These are phyloP conservation scores for Phataginus tricuspis DNA, from an alignment of 2,797 vertebrate species.

Conservation along the genomic window DNA sequence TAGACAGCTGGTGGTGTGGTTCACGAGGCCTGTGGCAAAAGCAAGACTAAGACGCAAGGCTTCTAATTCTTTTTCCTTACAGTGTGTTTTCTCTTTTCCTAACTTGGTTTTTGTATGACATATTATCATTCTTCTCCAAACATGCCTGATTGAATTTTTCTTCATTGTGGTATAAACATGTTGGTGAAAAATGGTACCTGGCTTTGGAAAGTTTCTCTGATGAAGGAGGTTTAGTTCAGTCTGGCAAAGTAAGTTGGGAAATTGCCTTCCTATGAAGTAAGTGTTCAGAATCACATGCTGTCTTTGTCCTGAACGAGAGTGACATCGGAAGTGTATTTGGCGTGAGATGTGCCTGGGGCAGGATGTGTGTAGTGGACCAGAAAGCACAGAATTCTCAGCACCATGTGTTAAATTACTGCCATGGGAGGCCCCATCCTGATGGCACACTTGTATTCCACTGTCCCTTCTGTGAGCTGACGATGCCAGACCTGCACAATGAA, in stretches of 20 bases:
- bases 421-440: background rate
- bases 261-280: constrained; percentile 59
- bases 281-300: constrained; percentile 15
- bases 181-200: background rate
- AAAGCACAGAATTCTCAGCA: background rate
- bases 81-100: background rate
- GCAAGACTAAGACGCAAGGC: background rate
- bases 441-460: background rate
- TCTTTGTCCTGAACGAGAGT: background rate
- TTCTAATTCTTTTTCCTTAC: background rate
- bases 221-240: background rate
- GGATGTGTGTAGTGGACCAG: background rate
- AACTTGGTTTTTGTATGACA: background rate
- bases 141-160: constrained; percentile 26
- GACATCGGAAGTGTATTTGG: background rate
- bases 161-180: background rate
- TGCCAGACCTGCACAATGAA: background rate
- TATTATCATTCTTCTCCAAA: constrained; percentile 3
- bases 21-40: background rate
- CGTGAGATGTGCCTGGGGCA: background rate
- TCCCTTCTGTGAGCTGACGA: background rate
- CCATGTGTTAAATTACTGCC: background rate
- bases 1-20: background rate
- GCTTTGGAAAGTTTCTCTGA: background rate
- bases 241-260: constrained; percentile 29